Base-by-base conservation (phyloP, 1,140 invertebrate genomes). In the Parasteatoda tepidariorum region DNA sequence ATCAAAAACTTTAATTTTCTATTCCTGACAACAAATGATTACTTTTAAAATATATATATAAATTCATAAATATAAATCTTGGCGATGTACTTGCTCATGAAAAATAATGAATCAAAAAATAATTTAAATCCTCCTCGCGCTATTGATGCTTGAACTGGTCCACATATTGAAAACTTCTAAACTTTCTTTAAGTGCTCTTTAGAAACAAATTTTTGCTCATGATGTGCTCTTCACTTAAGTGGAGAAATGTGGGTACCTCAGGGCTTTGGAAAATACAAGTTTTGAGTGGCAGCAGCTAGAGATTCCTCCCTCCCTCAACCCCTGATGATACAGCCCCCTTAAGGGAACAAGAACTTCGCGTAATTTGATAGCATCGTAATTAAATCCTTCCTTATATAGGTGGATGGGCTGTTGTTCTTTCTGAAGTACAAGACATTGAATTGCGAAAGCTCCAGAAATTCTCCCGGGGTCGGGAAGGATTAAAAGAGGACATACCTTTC, bases 251-350 rank as follows among this genome's bases (percentile, higher is more conserved):
- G 33, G 59, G 30, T 75, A 55, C 73, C 62, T 57, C 33, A 48
- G 73, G 59, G 73, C 73, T 75, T 70, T 75, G 38, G 66, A 78
- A 75, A 59, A 57, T 75, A 24, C 31, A 38, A 30, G 28, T 54
- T 78, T 78, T 78, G 74, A 78, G 74, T 78, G 74, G 74, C 74
- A 78, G 74, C 74, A 78, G 74, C 38, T 66, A 57, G 74, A 55
- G 24, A n/a, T 11, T 38, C 28, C 57, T 54, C 57, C 31, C 28
- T 13, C 33, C 18, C 26, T 54, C 57, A 13, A 18, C 22, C 33
- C 18, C 22, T 54, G 31, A n/a, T 7, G 13, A 73, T 5, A 28
- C n/a, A 26, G 33, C 28, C 73, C 61, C 59, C 59, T 26, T 28
- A 54, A 22, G 73, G 73, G 73, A 75, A 78, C 64, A 78, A 66